Conservation (phyloP, 2,888 invertebrate genomes). For the Netelia melanura region DNA sequence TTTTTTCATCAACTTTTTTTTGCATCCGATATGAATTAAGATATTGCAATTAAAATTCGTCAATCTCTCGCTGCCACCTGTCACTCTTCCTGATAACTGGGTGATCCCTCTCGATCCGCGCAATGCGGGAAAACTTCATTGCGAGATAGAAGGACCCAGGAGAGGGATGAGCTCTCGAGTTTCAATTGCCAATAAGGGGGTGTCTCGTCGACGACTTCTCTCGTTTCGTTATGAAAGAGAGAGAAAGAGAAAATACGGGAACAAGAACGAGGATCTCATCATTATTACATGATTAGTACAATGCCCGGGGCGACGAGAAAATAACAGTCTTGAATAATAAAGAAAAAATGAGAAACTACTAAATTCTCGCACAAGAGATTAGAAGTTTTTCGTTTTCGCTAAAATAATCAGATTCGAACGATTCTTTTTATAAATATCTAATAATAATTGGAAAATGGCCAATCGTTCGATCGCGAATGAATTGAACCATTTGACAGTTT, state of each 20-base stretch:
- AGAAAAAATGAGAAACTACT: no score
- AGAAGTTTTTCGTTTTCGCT: no score
- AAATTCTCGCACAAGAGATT: no score
- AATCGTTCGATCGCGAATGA: slow-evolving; percentile 71
- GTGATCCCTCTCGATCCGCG: slow-evolving; percentile 44
- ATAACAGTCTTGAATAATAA: not conserved
- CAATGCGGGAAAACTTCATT: slow-evolving; percentile 56
- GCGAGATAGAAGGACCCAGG: slow-evolving; percentile 20
- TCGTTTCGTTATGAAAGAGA: slow-evolving; percentile 69
- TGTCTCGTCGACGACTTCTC: slow-evolving; percentile 77
- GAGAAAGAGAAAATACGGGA: slow-evolving; percentile 1
- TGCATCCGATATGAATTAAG: slow-evolving; percentile 22
- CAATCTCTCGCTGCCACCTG: slow-evolving; percentile 57
- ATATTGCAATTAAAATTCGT: slow-evolving; percentile 65
- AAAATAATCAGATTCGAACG: not conserved
- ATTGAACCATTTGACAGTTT: slow-evolving; percentile 80
- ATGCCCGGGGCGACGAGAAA: slow-evolving; percentile 31
- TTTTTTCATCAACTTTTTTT: slow-evolving; percentile 39
- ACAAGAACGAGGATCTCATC: slow-evolving; percentile 79
- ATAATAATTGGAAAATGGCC: slow-evolving; percentile 44
- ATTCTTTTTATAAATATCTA: not conserved
- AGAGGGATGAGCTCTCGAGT: slow-evolving; percentile 65
- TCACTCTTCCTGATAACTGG: slow-evolving; percentile 47
- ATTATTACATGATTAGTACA: slow-evolving; percentile 79
- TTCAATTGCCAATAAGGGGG: slow-evolving; percentile 78